Evolutionary conservation across 2,797 vertebrate species (phyloP), one percentile per base, ranked within the genome.

Genomic region (Sparus aurata): DNA sequence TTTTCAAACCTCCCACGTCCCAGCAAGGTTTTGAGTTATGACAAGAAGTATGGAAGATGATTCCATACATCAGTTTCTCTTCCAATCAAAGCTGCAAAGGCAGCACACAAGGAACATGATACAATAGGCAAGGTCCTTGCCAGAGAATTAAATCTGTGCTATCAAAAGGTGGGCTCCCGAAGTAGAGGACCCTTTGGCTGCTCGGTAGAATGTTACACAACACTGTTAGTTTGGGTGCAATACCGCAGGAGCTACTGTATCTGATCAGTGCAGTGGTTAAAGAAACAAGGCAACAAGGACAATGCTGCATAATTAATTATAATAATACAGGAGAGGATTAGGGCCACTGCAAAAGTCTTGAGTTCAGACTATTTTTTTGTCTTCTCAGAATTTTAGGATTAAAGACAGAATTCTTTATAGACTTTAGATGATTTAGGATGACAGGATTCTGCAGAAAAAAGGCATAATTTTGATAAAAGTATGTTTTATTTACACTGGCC

Each of bases 111-210:
- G 75, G 61, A 85, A 83, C 60, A 23, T 65, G 80, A 84, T 82
- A 73, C 22, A 23, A 71, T 60, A 15, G 60, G 65, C 59, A 15
- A 46, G 50, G 18, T 46, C 46, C 23, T 25, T 69, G 80, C 69
- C 85, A 79, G 71, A 72, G 41, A 88, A 73, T 64, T 64, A 66
- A 65, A 62, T 54, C 59, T 46, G 57, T 59, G 80, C 71, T 75
- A 77, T 75, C 79, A 88, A 86, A 84, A 85, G 63, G 59, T 86
- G 41, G 69, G 57, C 75, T 79, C 41, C 80, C 69, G 77, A 46
- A 57, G 74, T 76, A 23, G 77, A 15, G 49, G 43, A 79, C 43
- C 20, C 16, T n/a, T 57, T 50, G 53, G 62, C 45, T 72, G 49
- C 64, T 41, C 2, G 1, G 7, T 30, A 25, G 45, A 69, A 54